phyloP scores from a whole-genome alignment of 1,140 invertebrate genomes.

The Neodiprion lecontei region DNA sequence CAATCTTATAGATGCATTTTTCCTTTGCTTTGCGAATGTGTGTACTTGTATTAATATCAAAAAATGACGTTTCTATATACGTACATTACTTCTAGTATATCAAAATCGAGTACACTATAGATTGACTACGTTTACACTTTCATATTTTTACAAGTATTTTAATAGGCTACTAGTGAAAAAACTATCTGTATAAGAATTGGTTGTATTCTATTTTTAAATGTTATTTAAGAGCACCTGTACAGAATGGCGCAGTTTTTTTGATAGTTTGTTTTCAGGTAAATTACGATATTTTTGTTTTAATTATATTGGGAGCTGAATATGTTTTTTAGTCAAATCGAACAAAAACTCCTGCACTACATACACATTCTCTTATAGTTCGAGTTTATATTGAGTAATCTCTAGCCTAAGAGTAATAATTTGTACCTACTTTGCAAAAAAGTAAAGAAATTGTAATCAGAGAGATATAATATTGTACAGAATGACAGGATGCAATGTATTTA shows the following conservation, averaged over 20 bases:
- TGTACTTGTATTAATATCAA: too few species aligned
- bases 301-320: neutral
- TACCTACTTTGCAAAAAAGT: neutral
- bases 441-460: slow-evolving; percentile 24
- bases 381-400: neutral
- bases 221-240: neutral
- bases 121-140: neutral
- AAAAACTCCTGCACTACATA: too few species aligned
- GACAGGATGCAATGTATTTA: slow-evolving; percentile 47
- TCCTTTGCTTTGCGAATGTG: too few species aligned
- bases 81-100: too few species aligned
- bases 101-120: too few species aligned
- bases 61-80: too few species aligned
- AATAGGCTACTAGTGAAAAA: neutral
- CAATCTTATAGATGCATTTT: too few species aligned
- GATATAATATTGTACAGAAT: slow-evolving; percentile 50
- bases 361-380: neutral
- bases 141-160: neutral
- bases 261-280: neutral
- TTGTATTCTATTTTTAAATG: neutral
- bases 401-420: neutral
- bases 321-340: neutral
- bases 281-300: neutral
- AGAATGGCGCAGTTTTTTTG: neutral
- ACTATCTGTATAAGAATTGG: neutral